Conservation (phyloP, 1,140 invertebrate genomes). For the Oscheius sp. region DNA sequence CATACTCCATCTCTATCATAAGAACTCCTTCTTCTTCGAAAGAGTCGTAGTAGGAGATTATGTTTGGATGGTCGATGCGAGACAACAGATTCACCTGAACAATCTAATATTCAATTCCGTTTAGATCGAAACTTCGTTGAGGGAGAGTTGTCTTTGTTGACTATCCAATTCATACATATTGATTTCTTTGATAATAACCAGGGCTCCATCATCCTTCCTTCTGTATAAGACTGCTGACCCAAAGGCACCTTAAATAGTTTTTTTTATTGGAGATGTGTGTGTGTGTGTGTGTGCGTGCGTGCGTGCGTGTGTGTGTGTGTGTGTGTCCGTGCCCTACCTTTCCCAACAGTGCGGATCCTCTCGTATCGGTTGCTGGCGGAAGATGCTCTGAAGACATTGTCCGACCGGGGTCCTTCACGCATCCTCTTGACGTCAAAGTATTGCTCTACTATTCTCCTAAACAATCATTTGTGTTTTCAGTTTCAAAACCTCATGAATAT, state of each 20-base stretch:
- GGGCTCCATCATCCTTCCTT: slow-evolving; percentile 68
- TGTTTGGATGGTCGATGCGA: slow-evolving; percentile 74
- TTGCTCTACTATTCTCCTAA: slow-evolving; percentile 61
- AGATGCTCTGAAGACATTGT: slow-evolving; percentile 33
- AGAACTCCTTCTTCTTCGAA: slow-evolving; percentile 74
- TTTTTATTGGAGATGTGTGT: slow-evolving; percentile 48
- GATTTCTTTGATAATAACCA: slow-evolving; percentile 76
- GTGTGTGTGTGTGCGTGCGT: too few relatives aligned
- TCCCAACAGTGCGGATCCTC: slow-evolving; percentile 69
- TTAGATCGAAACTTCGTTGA: slow-evolving; percentile 69
- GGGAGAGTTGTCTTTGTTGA: slow-evolving; percentile 71
- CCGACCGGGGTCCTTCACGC: not conserved
- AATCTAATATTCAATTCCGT: too few relatives aligned
- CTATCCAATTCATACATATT: slow-evolving; percentile 73
- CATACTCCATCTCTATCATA: slow-evolving; percentile 80
- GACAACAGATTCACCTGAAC: slow-evolving; percentile 69
- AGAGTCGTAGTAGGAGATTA: slow-evolving; percentile 74
- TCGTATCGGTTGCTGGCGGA: slow-evolving; percentile 66
- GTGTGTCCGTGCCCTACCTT: slow-evolving; percentile 61
- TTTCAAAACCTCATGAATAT: too few relatives aligned
- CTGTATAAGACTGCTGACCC: slow-evolving; percentile 74
- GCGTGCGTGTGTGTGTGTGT: too few relatives aligned
- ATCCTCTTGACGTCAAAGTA: slow-evolving; percentile 65
- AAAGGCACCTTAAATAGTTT: slow-evolving; percentile 69
- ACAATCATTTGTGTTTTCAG: too few relatives aligned